Evolutionary conservation across 2,888 invertebrate species (phyloP).

Genomic region (Allygus modestus): DNA sequence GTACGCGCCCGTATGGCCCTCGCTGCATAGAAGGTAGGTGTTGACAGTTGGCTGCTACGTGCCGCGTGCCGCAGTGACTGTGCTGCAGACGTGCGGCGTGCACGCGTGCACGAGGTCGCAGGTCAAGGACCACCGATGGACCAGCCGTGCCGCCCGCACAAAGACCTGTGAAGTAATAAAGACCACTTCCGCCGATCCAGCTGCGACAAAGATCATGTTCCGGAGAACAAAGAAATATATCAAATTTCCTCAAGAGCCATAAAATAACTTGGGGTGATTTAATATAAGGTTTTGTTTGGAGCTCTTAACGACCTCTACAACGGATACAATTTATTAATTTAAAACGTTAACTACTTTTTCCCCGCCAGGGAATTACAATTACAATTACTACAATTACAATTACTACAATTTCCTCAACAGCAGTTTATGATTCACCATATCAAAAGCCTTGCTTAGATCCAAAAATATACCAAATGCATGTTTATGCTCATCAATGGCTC

Average conservation of each 20-base stretch:
- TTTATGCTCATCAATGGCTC: no score
- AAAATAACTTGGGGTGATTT: no score
- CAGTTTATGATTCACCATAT: no score
- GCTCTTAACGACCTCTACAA: no score
- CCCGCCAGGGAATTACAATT: no score
- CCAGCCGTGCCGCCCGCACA: not conserved
- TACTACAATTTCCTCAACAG: no score
- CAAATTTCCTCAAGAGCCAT: not conserved
- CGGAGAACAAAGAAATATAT: not conserved
- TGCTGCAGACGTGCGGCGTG: not conserved
- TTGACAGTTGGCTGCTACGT: slow-evolving; percentile 6
- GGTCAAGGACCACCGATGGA: slow-evolving; percentile 39
- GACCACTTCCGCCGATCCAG: not conserved
- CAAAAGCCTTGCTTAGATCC: no score
- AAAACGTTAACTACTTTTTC: no score
- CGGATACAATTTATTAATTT: no score
- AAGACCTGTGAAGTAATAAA: slow-evolving; percentile 13
- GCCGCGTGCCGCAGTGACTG: not conserved
- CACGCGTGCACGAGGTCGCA: not conserved
- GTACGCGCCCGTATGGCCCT: not conserved
- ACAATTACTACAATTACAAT: no score
- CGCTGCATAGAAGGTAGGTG: not conserved
- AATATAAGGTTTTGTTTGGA: no score
- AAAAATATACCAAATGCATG: no score
- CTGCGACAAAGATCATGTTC: not conserved